Evolutionary conservation across 2,888 invertebrate species (phyloP).

Genomic region (Diloba caeruleocephala): DNA sequence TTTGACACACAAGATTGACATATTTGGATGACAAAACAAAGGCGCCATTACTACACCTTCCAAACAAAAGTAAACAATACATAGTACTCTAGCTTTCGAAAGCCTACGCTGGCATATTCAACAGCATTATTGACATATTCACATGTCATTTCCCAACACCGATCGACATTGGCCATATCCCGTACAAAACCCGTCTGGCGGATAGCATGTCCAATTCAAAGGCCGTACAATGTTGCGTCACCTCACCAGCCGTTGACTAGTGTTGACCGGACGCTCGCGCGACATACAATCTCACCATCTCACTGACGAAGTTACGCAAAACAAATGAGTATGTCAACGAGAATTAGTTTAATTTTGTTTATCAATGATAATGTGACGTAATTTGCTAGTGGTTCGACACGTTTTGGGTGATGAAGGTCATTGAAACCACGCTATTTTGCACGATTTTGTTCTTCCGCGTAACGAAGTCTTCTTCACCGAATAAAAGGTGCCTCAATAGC

Average conservation of each 20-base stretch:
- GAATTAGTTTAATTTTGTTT: conserved; percentile 64
- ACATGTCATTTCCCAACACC: conserved; percentile 42
- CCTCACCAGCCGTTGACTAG: conserved; percentile 25
- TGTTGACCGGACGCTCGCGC: conserved; percentile 68
- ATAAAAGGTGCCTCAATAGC: too few relatives aligned
- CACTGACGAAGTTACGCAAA: conserved; percentile 71
- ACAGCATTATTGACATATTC: conserved; percentile 22
- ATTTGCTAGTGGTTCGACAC: conserved; percentile 21
- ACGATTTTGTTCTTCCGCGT: conserved; percentile 29
- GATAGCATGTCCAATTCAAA: conserved; percentile 63
- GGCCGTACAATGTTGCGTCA: conserved; percentile 68
- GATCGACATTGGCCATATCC: conserved; percentile 69
- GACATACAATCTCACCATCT: conserved; percentile 69
- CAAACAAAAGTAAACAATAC: too few relatives aligned
- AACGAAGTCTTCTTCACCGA: neutral
- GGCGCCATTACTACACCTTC: neutral
- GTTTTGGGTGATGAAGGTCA: conserved; percentile 25
- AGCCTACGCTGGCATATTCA: conserved; percentile 8
- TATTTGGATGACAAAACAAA: neutral
- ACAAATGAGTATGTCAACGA: conserved; percentile 60
- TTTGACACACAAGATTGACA: neutral
- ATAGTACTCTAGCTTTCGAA: conserved; percentile 8
- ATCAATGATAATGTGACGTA: conserved; percentile 52
- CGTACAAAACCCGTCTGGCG: conserved; percentile 59
- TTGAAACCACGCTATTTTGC: conserved; percentile 24